Conservation (phyloP, 2,797 vertebrate genomes). For the Myotis planiceps region DNA sequence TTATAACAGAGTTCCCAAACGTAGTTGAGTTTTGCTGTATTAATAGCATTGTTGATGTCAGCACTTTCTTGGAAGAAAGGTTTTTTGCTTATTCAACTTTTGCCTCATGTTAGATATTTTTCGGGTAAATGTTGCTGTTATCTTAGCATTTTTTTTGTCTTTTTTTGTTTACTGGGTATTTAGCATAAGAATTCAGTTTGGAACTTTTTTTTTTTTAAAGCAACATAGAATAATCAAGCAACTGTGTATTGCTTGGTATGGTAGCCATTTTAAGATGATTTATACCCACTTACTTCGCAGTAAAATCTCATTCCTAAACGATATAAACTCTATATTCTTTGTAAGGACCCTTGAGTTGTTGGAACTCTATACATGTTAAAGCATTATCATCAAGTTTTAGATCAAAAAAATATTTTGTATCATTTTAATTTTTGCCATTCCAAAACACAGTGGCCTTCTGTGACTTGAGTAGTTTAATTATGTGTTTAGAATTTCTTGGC, state of each 20-base stretch:
- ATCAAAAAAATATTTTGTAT: conserved; percentile 44
- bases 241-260: neutral
- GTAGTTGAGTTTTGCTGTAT: neutral
- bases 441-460: neutral
- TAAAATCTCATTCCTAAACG: conserved; percentile 39
- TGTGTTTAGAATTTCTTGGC: conserved; percentile 42
- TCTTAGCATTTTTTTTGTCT: conserved; percentile 22
- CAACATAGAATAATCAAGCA: neutral
- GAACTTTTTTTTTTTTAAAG: neutral
- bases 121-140: conserved; percentile 60
- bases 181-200: conserved; percentile 40
- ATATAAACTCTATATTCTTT: neutral
- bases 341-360: neutral
- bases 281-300: neutral
- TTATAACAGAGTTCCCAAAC: neutral
- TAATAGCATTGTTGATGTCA: conserved; percentile 42
- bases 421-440: conserved; percentile 36
- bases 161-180: neutral
- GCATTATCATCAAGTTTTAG: conserved; percentile 10
- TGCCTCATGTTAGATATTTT: conserved; percentile 47
- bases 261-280: conserved; percentile 37
- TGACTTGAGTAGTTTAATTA: neutral
- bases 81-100: conserved; percentile 71
- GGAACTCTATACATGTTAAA: neutral
- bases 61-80: conserved; percentile 55